phyloP scores from a whole-genome alignment of 2,113 vertebrate species.

The Colius striatus region DNA sequence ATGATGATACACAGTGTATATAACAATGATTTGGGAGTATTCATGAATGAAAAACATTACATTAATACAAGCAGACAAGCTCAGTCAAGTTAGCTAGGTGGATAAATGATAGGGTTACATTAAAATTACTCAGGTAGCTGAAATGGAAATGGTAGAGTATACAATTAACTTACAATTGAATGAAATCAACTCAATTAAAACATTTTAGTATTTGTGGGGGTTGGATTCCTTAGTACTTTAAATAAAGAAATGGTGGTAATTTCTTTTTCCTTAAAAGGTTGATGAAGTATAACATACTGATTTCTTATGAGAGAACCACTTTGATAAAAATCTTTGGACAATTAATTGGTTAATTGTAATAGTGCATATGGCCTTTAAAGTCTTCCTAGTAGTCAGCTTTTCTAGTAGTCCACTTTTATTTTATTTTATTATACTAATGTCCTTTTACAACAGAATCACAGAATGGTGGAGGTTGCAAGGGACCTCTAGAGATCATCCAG shows the following conservation, averaged over 20 bases:
- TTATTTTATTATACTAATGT: neutral
- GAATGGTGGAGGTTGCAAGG: no score
- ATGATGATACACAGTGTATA: neutral
- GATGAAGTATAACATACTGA: neutral
- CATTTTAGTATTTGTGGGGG: neutral
- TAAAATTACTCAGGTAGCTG: neutral
- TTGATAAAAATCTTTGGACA: neutral
- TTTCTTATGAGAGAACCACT: neutral
- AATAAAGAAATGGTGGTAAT: neutral
- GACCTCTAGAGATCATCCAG: no score
- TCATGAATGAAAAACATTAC: neutral
- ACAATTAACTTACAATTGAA: neutral
- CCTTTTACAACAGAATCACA: neutral
- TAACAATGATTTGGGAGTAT: neutral
- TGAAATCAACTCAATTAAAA: neutral
- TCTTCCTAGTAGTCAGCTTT: neutral
- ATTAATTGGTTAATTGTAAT: neutral
- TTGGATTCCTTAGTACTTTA: neutral
- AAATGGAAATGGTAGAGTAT: neutral
- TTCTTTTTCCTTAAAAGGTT: neutral
- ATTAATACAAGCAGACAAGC: neutral
- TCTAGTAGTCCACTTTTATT: neutral
- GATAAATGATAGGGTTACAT: neutral
- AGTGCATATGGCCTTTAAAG: neutral
- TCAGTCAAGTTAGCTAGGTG: neutral